These are phyloP conservation scores for Drosophila subobscura DNA, from an alignment of 1,140 invertebrate genomes.

Conservation along the genomic window DNA sequence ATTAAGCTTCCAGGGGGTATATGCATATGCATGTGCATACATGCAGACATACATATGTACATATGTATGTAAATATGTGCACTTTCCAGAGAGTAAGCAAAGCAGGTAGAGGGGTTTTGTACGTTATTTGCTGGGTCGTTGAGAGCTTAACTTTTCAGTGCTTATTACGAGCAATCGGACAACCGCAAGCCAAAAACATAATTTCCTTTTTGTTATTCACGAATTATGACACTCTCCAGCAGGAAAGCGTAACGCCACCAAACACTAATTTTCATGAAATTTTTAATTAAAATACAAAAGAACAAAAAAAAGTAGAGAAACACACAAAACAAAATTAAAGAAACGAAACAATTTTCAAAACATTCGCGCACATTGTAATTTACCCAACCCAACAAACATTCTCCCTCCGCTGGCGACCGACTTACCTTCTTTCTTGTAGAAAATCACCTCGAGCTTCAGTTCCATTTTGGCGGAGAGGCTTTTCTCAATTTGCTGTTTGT, in stretches of 20 bases:
- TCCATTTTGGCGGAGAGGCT: slow-evolving; percentile 95
- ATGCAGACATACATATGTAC: too few species aligned
- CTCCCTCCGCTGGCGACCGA: not conserved
- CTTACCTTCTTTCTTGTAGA: slow-evolving; percentile 97
- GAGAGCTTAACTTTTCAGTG: too few species aligned
- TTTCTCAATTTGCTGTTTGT: slow-evolving; percentile 94
- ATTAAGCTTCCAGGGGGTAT: too few species aligned
- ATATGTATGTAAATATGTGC: too few species aligned
- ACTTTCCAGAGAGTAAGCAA: too few species aligned
- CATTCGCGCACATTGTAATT: slow-evolving; percentile 37
- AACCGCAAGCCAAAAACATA: slow-evolving; percentile 27
- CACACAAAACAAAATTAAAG: too few species aligned
- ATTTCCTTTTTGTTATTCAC: slow-evolving; percentile 37
- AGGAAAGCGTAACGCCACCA: not conserved
- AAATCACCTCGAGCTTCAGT: slow-evolving; percentile 96
- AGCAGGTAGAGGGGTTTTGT: too few species aligned
- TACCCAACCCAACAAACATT: too few species aligned
- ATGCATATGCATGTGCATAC: too few species aligned
- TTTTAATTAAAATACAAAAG: slow-evolving; percentile 48
- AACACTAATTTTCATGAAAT: slow-evolving; percentile 26
- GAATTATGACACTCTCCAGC: too few species aligned
- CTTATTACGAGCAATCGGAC: not conserved
- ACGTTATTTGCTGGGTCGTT: too few species aligned
- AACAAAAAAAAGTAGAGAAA: slow-evolving; percentile 20
- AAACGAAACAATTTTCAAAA: slow-evolving; percentile 50